phyloP scores from a whole-genome alignment of 2,888 invertebrate genomes.

The Conchocele bisecta region DNA sequence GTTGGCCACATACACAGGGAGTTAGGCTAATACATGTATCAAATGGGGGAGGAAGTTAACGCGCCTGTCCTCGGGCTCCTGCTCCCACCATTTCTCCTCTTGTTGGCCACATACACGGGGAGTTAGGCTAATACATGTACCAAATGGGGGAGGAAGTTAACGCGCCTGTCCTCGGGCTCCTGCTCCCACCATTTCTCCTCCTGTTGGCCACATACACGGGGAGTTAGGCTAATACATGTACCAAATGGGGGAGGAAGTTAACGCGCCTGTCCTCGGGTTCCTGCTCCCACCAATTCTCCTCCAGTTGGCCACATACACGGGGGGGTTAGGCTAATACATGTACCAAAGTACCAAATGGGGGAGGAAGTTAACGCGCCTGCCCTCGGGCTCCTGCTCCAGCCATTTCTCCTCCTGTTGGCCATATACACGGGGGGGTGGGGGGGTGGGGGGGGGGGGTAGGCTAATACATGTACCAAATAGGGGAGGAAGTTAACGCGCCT shows the following conservation, averaged over 20 bases:
- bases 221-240: too few species aligned
- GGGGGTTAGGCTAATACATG: too few species aligned
- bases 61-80: slow-evolving; percentile 94
- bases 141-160: slow-evolving; percentile 96
- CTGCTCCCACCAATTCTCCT: slow-evolving; percentile 90
- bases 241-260: slow-evolving; percentile 96
- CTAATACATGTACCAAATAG: too few species aligned
- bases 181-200: slow-evolving; percentile 91
- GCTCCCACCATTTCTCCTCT: slow-evolving; percentile 91
- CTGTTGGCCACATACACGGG: too few species aligned
- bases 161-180: slow-evolving; percentile 94
- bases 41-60: slow-evolving; percentile 95
- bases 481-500: slow-evolving; percentile 96
- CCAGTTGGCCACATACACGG: too few species aligned
- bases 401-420: slow-evolving; percentile 92
- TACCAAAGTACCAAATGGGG: too few species aligned
- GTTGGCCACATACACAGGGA: too few species aligned
- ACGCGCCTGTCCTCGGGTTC: slow-evolving; percentile 95
- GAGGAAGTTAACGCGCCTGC: slow-evolving; percentile 94
- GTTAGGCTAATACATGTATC: too few species aligned
- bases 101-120: too few species aligned
- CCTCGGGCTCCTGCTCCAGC: slow-evolving; percentile 92
- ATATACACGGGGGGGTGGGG: too few species aligned
- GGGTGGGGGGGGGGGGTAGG: too few species aligned
- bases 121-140: too few species aligned